These are phyloP conservation scores for Phrynosoma blainvillii DNA, from an alignment of 2,113 vertebrate species.

Conservation along the genomic window DNA sequence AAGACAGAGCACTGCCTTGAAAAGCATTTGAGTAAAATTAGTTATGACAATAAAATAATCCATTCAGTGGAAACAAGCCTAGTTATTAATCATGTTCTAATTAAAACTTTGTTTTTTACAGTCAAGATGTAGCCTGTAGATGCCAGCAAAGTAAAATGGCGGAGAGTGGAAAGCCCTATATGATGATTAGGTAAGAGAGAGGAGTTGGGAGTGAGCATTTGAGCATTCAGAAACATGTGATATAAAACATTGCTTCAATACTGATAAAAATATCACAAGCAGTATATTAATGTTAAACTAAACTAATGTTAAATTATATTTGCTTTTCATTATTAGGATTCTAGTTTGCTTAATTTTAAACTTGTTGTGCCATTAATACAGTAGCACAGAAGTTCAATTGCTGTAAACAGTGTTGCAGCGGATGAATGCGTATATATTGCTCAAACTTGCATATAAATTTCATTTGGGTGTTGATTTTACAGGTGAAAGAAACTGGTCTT, in stretches of 20 bases:
- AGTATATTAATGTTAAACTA: too few species aligned
- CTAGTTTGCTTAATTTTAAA: not conserved
- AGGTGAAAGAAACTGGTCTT: conserved; percentile 39
- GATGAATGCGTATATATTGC: too few species aligned
- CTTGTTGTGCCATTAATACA: not conserved
- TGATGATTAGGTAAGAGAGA: not conserved
- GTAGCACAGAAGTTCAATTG: too few species aligned
- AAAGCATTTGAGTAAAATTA: not conserved
- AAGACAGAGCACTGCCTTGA: not conserved
- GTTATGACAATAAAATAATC: not conserved
- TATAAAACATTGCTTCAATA: too few species aligned
- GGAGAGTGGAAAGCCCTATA: not conserved
- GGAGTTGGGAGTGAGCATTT: not conserved
- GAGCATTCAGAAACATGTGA: too few species aligned
- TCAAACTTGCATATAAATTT: not conserved
- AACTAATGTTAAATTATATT: not conserved
- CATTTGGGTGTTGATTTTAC: conserved; percentile 36
- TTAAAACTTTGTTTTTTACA: not conserved
- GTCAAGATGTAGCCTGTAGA: not conserved
- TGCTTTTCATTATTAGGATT: not conserved
- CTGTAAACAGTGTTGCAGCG: too few species aligned
- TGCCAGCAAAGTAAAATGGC: not conserved
- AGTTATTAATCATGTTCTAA: not conserved
- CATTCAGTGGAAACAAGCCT: not conserved
- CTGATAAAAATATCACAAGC: too few species aligned